Evolutionary conservation across 2,888 invertebrate species (phyloP).

Genomic region (Scrobipalpa costella): DNA sequence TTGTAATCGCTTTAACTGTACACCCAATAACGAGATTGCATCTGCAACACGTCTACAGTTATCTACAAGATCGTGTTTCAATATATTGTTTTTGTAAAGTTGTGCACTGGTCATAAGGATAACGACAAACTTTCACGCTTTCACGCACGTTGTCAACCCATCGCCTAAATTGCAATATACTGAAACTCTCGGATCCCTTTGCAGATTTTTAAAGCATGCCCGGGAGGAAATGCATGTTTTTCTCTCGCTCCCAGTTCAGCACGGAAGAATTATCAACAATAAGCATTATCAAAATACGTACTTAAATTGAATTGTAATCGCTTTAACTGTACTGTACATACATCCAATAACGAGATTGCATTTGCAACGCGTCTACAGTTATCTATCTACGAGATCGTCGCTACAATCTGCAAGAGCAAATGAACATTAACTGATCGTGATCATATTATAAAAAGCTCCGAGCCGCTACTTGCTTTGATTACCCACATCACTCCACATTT

Average conservation of each 20-base stretch:
- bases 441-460: background rate
- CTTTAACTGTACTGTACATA: slow-evolving; percentile 27
- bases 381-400: slow-evolving; percentile 8
- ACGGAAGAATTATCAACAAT: too few species aligned
- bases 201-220: too few species aligned
- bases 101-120: too few species aligned
- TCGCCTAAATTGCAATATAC: too few species aligned
- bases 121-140: too few species aligned
- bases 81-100: too few species aligned
- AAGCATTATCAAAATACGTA: too few species aligned
- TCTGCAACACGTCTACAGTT: slow-evolving; percentile 4
- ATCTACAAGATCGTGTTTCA: slow-evolving; percentile 11
- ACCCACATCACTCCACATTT: slow-evolving; percentile 1
- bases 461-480: slow-evolving; percentile 5
- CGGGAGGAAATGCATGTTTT: too few species aligned
- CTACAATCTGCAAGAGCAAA: slow-evolving; percentile 1
- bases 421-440: slow-evolving; percentile 3
- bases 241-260: too few species aligned
- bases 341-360: slow-evolving; percentile 22
- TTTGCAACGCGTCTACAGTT: slow-evolving; percentile 3
- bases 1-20: slow-evolving; percentile 29
- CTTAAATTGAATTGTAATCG: slow-evolving; percentile 31
- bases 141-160: too few species aligned
- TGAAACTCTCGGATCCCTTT: too few species aligned
- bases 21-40: slow-evolving; percentile 22